These are phyloP conservation scores for Champsocephalus gunnari DNA, from an alignment of 2,797 vertebrate genomes.

Conservation along the genomic window DNA sequence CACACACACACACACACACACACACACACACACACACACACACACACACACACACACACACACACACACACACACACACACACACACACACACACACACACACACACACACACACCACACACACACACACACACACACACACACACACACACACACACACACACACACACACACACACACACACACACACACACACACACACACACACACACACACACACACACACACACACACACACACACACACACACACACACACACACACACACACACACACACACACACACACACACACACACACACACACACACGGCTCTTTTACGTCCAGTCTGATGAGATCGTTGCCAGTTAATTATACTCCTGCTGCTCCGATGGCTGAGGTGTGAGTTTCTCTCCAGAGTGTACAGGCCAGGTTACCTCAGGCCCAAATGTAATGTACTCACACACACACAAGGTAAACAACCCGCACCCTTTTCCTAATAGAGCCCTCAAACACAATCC, in stretches of 20 bases:
- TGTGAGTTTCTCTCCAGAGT: conserved; percentile 34
- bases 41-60: not conserved
- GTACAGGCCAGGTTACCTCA: conserved; percentile 50
- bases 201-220: no score
- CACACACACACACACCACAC: no score
- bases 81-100: conserved; percentile 2
- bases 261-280: not conserved
- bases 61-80: not conserved
- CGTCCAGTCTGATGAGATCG: no score
- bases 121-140: no score
- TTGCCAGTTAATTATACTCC: conserved; percentile 74
- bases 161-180: not conserved
- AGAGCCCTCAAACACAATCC: conserved; percentile 31
- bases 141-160: no score
- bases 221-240: not conserved
- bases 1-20: no score
- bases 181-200: not conserved
- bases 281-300: no score
- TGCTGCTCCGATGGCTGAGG: conserved; percentile 38
- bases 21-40: no score
- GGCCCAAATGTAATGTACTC: conserved; percentile 48
- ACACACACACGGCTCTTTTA: no score
- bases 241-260: conserved; percentile 11
- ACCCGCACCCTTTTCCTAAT: conserved; percentile 18
- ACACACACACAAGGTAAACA: conserved; percentile 60